Evolutionary conservation across 2,888 invertebrate genomes (phyloP), one percentile per base, ranked within the genome.

Genomic region (Conomelus anceps): DNA sequence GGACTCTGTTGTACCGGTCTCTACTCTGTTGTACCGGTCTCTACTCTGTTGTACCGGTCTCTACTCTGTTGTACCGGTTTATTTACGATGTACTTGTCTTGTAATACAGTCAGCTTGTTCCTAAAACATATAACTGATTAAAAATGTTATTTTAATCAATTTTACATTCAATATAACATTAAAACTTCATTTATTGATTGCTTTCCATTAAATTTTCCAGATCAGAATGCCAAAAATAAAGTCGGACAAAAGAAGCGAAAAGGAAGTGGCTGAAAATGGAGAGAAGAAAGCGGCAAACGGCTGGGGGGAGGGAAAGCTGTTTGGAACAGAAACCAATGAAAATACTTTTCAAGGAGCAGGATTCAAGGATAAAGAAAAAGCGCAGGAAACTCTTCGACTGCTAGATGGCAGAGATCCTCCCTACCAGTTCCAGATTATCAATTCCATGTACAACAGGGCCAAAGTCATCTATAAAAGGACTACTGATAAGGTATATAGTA

Each of bases 351-450:
- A 96, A 6, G 96, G 96, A 0, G 94, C 97, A 24, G 96, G 97
- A 23, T 97, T 97, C 93, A 97, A 97, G 92, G 96, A 97, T 92
- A 95, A 95, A 92, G 95, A 95, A n/a, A 95, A 96, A 0, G 97
- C 97, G 0, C 93, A 95, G 91, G 95, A 95, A 88, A 96, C 97
- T 0, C 93, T 97, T 94, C 95, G 93, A 94, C 94, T 93, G 23
- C 93, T 97, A 90, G 95, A 96, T 91, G 97, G 96, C 0, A 93
- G 97, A 17, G 97, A 97, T 93, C 95, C 96, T 0, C 96, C 96
- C 90, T 97, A 97, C 93, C 97, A 97, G 93, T 95, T 95, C 92
- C 93, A 97, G 89, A 91, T 92, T 29, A 92, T 92, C 89, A 92
- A 92, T 89, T 92, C 92, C n/a, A 92, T 92, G 92, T 92, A 92